Conservation (phyloP, 53 echinoderm and acorn worm species). For the Luidia sarsii region DNA sequence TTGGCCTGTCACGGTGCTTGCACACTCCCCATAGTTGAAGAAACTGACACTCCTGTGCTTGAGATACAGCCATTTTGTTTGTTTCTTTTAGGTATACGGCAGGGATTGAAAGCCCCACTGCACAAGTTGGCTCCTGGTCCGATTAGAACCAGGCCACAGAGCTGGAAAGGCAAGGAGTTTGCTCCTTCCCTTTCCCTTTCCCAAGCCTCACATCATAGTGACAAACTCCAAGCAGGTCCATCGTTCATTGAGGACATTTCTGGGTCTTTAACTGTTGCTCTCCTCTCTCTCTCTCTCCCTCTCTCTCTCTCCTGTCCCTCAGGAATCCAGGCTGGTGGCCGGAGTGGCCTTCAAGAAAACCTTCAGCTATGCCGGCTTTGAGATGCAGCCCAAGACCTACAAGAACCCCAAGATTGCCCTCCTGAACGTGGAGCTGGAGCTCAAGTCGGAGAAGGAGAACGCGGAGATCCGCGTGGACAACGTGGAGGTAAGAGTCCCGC, state of each 20-base stretch:
- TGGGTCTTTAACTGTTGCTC: not conserved
- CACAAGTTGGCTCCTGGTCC: no score
- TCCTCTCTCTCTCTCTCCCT: not conserved
- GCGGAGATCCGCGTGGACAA: conserved; percentile 95
- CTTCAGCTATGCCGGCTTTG: conserved; percentile 98
- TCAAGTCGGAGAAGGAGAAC: conserved; percentile 97
- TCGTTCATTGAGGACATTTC: no score
- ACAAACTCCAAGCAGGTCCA: no score
- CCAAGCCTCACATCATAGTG: no score
- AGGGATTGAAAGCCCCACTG: no score
- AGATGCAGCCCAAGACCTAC: conserved; percentile 96
- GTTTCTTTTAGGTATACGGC: no score
- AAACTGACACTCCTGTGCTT: conserved; percentile 36
- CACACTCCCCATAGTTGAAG: conserved; percentile 32
- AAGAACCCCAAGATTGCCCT: conserved; percentile 89
- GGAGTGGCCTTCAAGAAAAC: conserved; percentile 99
- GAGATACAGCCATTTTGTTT: no score
- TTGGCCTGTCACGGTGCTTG: conserved; percentile 29
- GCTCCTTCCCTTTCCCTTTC: no score
- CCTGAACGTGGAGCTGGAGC: conserved; percentile 90
- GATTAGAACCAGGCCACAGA: no score
- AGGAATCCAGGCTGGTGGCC: conserved; percentile 89
- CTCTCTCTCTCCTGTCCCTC: not conserved
- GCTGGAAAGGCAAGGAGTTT: no score
- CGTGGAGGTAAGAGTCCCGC: conserved; percentile 94